phyloP scores from a whole-genome alignment of 2,888 invertebrate genomes.

The Crossocerus cetratus region DNA sequence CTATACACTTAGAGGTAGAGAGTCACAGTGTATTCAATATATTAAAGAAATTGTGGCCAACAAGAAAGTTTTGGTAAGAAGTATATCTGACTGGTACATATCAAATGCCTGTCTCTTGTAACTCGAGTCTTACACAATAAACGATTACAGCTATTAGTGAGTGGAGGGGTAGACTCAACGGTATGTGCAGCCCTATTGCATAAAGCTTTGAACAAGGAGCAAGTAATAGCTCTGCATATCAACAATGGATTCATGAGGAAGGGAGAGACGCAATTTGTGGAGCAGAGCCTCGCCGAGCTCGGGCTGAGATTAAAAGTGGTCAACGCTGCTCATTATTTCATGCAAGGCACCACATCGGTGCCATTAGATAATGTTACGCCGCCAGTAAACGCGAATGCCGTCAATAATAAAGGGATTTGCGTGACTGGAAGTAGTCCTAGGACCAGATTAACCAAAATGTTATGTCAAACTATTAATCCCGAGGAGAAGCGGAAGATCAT shows the following conservation, averaged over 20 bases:
- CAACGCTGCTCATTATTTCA: constrained; percentile 85
- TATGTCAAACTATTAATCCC: constrained; percentile 92
- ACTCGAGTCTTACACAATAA: no score
- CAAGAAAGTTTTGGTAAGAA: constrained; percentile 92
- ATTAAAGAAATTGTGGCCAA: constrained; percentile 93
- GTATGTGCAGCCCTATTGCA: constrained; percentile 97
- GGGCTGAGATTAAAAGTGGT: constrained; percentile 90
- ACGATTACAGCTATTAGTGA: constrained; percentile 87
- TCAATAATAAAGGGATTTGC: constrained; percentile 75
- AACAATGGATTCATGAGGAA: constrained; percentile 99
- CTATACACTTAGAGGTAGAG: constrained; percentile 92
- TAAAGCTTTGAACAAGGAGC: constrained; percentile 91
- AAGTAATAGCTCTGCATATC: constrained; percentile 97
- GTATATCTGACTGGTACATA: no score
- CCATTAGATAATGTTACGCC: constrained; percentile 77
- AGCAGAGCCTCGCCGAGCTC: constrained; percentile 87
- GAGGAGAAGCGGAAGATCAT: constrained; percentile 99
- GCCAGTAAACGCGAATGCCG: constrained; percentile 63
- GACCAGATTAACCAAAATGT: constrained; percentile 86
- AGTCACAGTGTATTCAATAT: constrained; percentile 93
- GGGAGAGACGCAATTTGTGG: constrained; percentile 94
- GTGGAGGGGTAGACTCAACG: constrained; percentile 99
- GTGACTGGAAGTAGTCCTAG: constrained; percentile 73
- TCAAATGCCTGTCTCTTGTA: no score
- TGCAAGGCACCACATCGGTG: constrained; percentile 90